Conservation (phyloP, 2,888 invertebrate genomes). For the Esperia sulphurella region DNA sequence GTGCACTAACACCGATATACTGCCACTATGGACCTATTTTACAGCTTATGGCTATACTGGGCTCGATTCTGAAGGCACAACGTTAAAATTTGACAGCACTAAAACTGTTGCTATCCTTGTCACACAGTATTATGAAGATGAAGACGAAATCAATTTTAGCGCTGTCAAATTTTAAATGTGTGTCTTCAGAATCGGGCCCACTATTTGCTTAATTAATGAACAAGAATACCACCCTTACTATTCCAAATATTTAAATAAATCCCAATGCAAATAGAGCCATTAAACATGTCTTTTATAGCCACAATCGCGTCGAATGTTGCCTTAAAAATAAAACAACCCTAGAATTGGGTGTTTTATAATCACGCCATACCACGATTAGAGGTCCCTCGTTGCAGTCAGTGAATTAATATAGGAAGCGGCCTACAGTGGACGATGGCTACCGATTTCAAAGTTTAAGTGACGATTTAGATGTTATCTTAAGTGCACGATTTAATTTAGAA, state of each 20-base stretch:
- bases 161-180: too few species aligned
- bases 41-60: too few species aligned
- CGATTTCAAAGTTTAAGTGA: conserved; percentile 5
- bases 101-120: too few species aligned
- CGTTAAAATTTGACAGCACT: too few species aligned
- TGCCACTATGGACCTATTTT: too few species aligned
- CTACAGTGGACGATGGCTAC: conserved; percentile 1
- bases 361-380: conserved; percentile 67
- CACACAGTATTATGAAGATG: too few species aligned
- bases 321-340: conserved; percentile 36
- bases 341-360: conserved; percentile 48
- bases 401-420: conserved; percentile 54
- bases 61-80: too few species aligned
- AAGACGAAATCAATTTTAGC: too few species aligned
- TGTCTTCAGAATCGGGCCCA: too few species aligned
- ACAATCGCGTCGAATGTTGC: conserved; percentile 20
- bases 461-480: conserved; percentile 12
- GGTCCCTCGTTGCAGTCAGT: conserved; percentile 33
- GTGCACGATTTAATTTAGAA: background rate
- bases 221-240: background rate
- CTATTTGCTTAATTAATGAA: too few species aligned
- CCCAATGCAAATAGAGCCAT: conserved; percentile 27
- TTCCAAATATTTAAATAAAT: background rate
- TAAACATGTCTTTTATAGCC: conserved; percentile 27
- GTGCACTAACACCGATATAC: too few species aligned